Percentiles rank a stretch among this genome's conserved stretches.
These are phyloP conservation scores for Drosophila mercatorum DNA, from an alignment of 2,888 invertebrate genomes.

Conservation along the genomic window DNA sequence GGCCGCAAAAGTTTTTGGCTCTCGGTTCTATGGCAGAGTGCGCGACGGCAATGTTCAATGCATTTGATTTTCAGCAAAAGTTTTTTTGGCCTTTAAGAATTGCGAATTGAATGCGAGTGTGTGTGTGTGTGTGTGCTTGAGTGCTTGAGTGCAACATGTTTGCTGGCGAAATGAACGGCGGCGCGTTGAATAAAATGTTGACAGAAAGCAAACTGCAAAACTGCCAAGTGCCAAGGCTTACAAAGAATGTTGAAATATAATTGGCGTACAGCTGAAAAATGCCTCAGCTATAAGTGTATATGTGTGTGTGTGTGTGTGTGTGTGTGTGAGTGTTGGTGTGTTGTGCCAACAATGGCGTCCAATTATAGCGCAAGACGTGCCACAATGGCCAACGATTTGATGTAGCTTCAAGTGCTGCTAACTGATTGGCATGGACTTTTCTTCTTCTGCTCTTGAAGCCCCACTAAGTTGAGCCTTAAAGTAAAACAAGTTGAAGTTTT, in stretches of 20 bases:
- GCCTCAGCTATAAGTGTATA: constrained; percentile 13
- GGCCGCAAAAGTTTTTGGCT: constrained; percentile 75
- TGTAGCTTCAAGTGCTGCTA: constrained; percentile 38
- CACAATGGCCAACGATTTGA: constrained; percentile 64
- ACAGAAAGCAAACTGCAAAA: constrained; percentile 74
- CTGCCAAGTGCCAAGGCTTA: constrained; percentile 62
- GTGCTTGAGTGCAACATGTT: constrained; percentile 75
- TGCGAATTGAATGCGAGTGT: constrained; percentile 38
- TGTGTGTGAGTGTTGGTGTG: constrained; percentile 18
- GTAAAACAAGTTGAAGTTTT: constrained; percentile 2
- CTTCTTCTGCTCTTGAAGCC: not conserved
- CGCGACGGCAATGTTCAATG: constrained; percentile 61
- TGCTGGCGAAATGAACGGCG: constrained; percentile 59
- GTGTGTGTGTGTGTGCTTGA: constrained; percentile 30
- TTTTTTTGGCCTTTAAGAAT: constrained; percentile 55
- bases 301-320: not conserved
- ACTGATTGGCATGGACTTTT: constrained; percentile 48
- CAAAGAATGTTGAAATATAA: constrained; percentile 74
- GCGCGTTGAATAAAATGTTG: constrained; percentile 73
- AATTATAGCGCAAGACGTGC: constrained; percentile 62
- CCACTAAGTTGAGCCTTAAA: constrained; percentile 1
- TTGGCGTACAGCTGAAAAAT: constrained; percentile 60
- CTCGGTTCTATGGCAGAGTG: constrained; percentile 39
- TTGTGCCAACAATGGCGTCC: constrained; percentile 69
- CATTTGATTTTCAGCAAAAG: constrained; percentile 72